A percentile compares a stretch with the other conserved stretches of the same genome.
phyloP scores from a whole-genome alignment of 2,797 vertebrate genomes.

The Catharus ustulatus region DNA sequence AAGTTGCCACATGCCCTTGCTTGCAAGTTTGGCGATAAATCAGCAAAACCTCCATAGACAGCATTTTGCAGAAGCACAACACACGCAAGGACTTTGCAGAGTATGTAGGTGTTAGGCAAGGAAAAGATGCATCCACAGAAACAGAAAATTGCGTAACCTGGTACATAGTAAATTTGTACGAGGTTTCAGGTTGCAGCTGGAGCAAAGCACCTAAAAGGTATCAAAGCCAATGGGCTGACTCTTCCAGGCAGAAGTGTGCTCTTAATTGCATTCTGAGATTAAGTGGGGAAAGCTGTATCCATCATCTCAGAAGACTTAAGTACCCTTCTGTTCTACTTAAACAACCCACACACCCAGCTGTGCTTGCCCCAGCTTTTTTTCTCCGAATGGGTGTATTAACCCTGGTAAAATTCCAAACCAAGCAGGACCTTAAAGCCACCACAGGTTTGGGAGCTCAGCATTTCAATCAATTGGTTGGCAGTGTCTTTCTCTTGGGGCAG shows the following conservation, averaged over 20 bases:
- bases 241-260: not conserved
- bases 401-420: rapidly evolving
- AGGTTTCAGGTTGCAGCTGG: not conserved
- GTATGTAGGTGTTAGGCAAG: not conserved
- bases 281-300: not conserved
- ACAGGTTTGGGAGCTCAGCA: not conserved
- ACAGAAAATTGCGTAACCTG: not conserved
- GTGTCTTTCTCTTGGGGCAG: not conserved
- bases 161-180: not conserved
- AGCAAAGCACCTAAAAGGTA: not conserved
- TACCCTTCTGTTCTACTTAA: not conserved
- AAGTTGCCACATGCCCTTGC: not conserved
- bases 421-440: not conserved
- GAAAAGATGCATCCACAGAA: not conserved
- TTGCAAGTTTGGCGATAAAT: not conserved
- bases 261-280: not conserved
- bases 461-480: not conserved
- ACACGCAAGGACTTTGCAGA: rapidly evolving
- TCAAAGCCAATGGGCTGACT: not conserved
- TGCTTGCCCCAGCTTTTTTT: not conserved
- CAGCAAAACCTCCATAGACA: not conserved
- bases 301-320: not conserved
- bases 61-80: not conserved
- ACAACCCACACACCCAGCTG: not conserved
- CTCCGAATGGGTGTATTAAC: not conserved